Evolutionary conservation across 1,140 invertebrate genomes (phyloP).

Genomic region (Oppia nitens): DNA sequence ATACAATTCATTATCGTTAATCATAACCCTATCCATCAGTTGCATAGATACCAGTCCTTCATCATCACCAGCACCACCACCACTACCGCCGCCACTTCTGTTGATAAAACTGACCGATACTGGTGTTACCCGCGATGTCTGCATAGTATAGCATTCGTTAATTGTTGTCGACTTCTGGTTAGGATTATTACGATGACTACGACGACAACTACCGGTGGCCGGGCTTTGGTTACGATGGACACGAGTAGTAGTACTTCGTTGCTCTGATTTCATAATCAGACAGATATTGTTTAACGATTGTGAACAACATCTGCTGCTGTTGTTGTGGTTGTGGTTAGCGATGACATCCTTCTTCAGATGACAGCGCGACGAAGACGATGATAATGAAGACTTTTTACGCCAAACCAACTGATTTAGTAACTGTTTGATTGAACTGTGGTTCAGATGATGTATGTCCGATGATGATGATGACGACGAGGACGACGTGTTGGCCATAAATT

Average conservation of each 20-base stretch:
- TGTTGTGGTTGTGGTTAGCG: background rate
- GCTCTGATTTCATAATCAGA: background rate
- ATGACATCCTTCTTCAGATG: background rate
- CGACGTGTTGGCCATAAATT: too few species aligned
- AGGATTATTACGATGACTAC: background rate
- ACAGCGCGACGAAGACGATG: background rate
- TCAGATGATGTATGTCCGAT: too few species aligned
- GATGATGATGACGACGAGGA: too few species aligned
- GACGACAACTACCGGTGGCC: background rate
- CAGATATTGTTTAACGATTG: background rate
- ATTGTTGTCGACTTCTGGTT: background rate
- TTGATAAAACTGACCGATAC: slow-evolving; percentile 15
- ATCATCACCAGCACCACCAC: too few species aligned
- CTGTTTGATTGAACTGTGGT: background rate
- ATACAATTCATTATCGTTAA: slow-evolving; percentile 17
- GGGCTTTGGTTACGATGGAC: background rate
- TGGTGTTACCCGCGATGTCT: background rate
- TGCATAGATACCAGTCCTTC: slow-evolving; percentile 12
- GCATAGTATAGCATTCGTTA: background rate
- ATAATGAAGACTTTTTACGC: background rate
- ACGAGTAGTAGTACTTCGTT: background rate
- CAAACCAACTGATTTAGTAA: background rate
- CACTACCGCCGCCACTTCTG: too few species aligned
- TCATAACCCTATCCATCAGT: slow-evolving; percentile 4
- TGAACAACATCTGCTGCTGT: background rate